A percentile compares a stretch with the other conserved stretches of the same genome.
These are phyloP conservation scores for Drosophila pseudotalamancana DNA, from an alignment of 2,888 invertebrate genomes.

Conservation along the genomic window DNA sequence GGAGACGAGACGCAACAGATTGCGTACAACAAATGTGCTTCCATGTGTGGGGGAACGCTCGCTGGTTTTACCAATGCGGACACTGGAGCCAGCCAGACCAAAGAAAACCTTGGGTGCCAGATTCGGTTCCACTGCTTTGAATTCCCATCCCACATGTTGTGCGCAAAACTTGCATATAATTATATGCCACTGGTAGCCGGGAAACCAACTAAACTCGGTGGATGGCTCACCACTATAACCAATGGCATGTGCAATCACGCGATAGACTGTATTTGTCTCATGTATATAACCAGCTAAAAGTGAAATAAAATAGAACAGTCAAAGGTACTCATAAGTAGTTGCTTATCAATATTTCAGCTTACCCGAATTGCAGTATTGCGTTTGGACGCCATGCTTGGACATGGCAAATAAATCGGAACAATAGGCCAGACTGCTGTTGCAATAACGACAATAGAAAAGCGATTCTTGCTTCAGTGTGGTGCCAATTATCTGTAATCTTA, in stretches of 20 bases:
- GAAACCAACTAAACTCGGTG: constrained; percentile 93
- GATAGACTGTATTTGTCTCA: constrained; percentile 90
- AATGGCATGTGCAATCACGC: constrained; percentile 85
- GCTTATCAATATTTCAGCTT: constrained; percentile 5
- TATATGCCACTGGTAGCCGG: constrained; percentile 93
- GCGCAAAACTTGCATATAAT: constrained; percentile 88
- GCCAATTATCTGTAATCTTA: constrained; percentile 86
- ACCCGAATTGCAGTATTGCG: constrained; percentile 92
- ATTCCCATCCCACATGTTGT: constrained; percentile 92
- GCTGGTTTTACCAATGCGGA: constrained; percentile 81
- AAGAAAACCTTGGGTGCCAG: constrained; percentile 89
- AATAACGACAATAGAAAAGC: constrained; percentile 86
- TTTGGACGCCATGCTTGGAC: constrained; percentile 91
- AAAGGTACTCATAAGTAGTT: neutral
- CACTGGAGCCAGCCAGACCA: constrained; percentile 88
- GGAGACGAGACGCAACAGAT: constrained; percentile 70
- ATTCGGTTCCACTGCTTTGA: constrained; percentile 87
- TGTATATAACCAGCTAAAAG: constrained; percentile 88
- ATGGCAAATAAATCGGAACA: constrained; percentile 91
- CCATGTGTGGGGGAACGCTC: constrained; percentile 58
- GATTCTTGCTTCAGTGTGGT: constrained; percentile 84
- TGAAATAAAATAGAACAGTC: neutral
- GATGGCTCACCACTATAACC: constrained; percentile 86
- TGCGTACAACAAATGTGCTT: constrained; percentile 68
- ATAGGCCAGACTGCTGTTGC: constrained; percentile 86